Conservation (phyloP, 2,797 vertebrate species). For the Neosilurus mollespiculum region DNA sequence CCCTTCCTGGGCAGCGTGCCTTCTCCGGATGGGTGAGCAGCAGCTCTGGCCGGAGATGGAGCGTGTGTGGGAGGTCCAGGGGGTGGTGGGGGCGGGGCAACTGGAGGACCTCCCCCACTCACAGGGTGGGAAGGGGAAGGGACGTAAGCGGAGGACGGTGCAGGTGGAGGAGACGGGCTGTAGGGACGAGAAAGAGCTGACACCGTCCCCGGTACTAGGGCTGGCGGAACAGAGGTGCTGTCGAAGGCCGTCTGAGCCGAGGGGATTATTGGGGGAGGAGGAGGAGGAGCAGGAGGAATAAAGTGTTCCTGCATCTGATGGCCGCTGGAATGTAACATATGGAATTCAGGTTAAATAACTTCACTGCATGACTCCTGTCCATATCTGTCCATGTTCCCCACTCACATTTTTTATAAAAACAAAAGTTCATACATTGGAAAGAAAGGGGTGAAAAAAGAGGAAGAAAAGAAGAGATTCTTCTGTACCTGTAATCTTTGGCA, state of each 20-base stretch:
- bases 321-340: constrained; percentile 62
- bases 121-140: constrained; percentile 65
- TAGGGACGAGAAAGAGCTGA: constrained; percentile 58
- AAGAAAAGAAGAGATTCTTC: neutral
- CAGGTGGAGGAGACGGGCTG: constrained; percentile 62
- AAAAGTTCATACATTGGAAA: neutral
- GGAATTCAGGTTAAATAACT: neutral
- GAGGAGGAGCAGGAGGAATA: constrained; percentile 78
- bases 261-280: constrained; percentile 77
- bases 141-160: constrained; percentile 62
- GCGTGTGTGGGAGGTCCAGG: constrained; percentile 55
- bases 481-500: constrained; percentile 70
- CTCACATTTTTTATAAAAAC: neutral
- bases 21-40: constrained; percentile 55
- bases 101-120: constrained; percentile 59
- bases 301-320: constrained; percentile 76
- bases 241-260: constrained; percentile 74
- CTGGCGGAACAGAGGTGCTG: constrained; percentile 65
- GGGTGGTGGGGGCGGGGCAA: constrained; percentile 61
- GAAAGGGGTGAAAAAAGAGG: too few relatives aligned
- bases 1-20: constrained; percentile 68
- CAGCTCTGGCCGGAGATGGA: constrained; percentile 60
- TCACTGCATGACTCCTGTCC: neutral
- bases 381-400: neutral
- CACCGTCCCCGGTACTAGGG: constrained; percentile 52